Evolutionary conservation across 1,140 invertebrate genomes (phyloP).

Genomic region (Battus philenor): DNA sequence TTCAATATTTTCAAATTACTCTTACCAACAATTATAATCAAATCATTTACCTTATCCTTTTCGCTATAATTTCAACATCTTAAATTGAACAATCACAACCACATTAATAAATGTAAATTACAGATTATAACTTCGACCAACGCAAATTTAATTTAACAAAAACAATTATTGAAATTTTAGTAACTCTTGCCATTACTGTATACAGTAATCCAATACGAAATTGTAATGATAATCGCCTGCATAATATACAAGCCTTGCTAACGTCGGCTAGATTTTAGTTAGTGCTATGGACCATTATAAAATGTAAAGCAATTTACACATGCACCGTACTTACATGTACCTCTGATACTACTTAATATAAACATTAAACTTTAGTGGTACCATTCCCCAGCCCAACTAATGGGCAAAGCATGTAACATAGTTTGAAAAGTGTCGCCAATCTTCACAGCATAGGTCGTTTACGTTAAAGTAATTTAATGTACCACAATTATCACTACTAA

Average conservation of each 20-base stretch:
- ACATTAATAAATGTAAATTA: too few species aligned
- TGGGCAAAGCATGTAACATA: conserved; percentile 63
- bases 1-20: too few species aligned
- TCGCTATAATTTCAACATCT: too few species aligned
- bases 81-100: too few species aligned
- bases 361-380: conserved; percentile 65
- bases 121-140: too few species aligned
- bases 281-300: conserved; percentile 17
- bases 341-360: conserved; percentile 46
- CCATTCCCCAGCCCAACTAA: conserved; percentile 48
- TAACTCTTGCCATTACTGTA: too few species aligned
- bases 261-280: conserved; percentile 4
- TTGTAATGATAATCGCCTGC: conserved; percentile 10
- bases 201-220: conserved; percentile 12
- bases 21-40: too few species aligned
- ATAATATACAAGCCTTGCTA: conserved; percentile 6
- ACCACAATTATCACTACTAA: conserved; percentile 7
- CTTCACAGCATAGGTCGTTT: conserved; percentile 34
- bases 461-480: conserved; percentile 8
- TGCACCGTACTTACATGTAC: conserved; percentile 25
- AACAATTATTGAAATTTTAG: too few species aligned
- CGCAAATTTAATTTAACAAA: too few species aligned
- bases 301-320: conserved; percentile 38
- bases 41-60: too few species aligned
- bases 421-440: conserved; percentile 36